These are phyloP conservation scores for Isichthys henryi DNA, from an alignment of 2,113 vertebrate genomes.

Conservation along the genomic window DNA sequence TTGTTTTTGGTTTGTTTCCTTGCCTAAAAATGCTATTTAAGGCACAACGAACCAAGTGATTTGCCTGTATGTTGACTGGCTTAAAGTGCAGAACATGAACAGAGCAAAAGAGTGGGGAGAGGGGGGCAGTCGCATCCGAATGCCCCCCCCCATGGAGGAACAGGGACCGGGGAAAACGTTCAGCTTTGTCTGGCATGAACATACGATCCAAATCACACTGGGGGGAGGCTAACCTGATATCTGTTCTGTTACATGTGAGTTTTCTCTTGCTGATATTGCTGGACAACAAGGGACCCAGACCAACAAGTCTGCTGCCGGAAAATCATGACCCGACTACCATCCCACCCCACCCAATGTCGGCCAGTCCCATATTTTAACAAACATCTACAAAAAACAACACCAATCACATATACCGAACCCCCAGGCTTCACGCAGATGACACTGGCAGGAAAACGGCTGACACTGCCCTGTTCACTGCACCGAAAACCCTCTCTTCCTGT, in stretches of 20 bases:
- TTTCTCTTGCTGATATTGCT: conserved; percentile 13
- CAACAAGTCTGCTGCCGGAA: not conserved
- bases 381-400: too few relatives aligned
- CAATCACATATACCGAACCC: too few relatives aligned
- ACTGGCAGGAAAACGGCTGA: not conserved
- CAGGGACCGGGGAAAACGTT: not conserved
- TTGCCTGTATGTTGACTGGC: not conserved
- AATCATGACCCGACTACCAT: not conserved
- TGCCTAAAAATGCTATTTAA: conserved; percentile 2
- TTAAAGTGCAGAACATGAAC: not conserved
- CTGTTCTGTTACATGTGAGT: conserved; percentile 30
- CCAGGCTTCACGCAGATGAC: not conserved
- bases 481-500: not conserved
- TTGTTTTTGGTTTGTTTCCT: not conserved
- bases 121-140: too few relatives aligned
- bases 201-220: conserved; percentile 13
- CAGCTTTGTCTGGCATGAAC: not conserved
- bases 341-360: not conserved
- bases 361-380: too few relatives aligned
- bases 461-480: not conserved
- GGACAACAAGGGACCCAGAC: not conserved
- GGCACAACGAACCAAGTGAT: not conserved
- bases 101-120: not conserved
- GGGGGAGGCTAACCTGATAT: conserved; percentile 26
- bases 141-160: not conserved